These are phyloP conservation scores for Pelodytes ibericus DNA, from an alignment of 2,797 vertebrate genomes.

Conservation along the genomic window DNA sequence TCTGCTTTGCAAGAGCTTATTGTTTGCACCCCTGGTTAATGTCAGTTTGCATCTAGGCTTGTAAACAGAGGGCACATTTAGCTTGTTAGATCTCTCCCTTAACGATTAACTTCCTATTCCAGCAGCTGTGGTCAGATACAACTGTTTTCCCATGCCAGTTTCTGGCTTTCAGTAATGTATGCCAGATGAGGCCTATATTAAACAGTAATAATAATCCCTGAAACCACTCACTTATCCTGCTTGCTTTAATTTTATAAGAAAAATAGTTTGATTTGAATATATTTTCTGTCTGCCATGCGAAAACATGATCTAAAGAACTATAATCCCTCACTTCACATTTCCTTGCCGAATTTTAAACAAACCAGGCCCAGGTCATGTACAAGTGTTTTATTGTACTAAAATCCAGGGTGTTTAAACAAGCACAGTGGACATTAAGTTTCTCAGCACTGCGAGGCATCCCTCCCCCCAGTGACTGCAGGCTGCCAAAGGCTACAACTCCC, in stretches of 20 bases:
- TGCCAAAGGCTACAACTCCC: neutral
- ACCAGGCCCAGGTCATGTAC: constrained; percentile 41
- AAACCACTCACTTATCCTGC: constrained; percentile 52
- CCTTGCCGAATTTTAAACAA: constrained; percentile 49
- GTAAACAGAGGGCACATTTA: constrained; percentile 53
- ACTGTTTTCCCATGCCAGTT: constrained; percentile 51
- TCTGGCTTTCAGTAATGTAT: constrained; percentile 39
- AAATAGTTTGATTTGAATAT: constrained; percentile 53
- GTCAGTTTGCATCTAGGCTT: constrained; percentile 32
- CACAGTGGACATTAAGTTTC: neutral
- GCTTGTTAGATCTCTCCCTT: constrained; percentile 18
- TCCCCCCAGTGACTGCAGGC: no score
- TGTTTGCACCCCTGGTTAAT: constrained; percentile 44
- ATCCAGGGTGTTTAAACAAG: constrained; percentile 3
- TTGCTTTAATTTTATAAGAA: constrained; percentile 43
- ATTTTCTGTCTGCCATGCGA: constrained; percentile 44
- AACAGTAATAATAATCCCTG: constrained; percentile 54
- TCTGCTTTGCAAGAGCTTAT: constrained; percentile 41
- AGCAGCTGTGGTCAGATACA: constrained; percentile 48
- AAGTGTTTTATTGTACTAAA: constrained; percentile 38
- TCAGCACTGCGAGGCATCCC: neutral
- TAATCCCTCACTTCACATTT: constrained; percentile 55
- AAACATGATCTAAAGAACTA: constrained; percentile 42
- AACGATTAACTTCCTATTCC: constrained; percentile 55
- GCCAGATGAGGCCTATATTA: constrained; percentile 52